Base-by-base conservation (phyloP, 2,113 vertebrate species). In the Orientallactaga bullata region DNA sequence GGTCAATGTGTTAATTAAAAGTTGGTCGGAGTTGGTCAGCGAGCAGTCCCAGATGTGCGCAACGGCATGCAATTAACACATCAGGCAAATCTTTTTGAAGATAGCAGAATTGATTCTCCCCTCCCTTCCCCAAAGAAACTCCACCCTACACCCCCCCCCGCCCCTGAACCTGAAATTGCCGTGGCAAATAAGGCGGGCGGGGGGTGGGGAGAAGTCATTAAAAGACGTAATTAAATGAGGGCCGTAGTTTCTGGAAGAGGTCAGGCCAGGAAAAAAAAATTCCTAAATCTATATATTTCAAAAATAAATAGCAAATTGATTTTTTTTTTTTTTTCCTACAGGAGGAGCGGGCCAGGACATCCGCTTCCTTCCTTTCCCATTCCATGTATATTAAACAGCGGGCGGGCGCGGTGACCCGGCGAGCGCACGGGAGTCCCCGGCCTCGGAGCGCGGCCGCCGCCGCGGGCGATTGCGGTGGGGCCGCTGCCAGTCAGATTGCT, bases 371-470 rank as follows among this genome's bases (percentile, higher is more conserved):
- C 71, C 63, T 97, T 98, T 98, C 98, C 98, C 98, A 98, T 95
- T 20, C 98, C 95, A 98, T 98, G 98, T 98, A 98, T 98, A 98
- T 98, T 98, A 98, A 98, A 96, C 97, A 98, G 98, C 87, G 60
- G 92, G 96, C 69, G 93, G 97, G 97, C 77, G 81, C 89, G 73
- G 87, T 97, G 98, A 98, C 98, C 97, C 95, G 51, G 91, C 69
- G 10, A 84, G 93, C 84, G 73, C 91, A 7, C 55, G 0, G 65
- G 69, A 81, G 89, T 80, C 91, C 93, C 90, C 17, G 76, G 91
- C 82, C 95, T 32, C 66, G 6, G 60, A 63, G 85, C 88, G 23
- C 65, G 82, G 68, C 87, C 37, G 47, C 91, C 82, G 97, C 69
- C 21, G 90, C 91, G 20, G 94, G 96, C 91, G 89, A 94, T 96